Conservation (phyloP, 2,888 invertebrate genomes). For the Taenaris catops region DNA sequence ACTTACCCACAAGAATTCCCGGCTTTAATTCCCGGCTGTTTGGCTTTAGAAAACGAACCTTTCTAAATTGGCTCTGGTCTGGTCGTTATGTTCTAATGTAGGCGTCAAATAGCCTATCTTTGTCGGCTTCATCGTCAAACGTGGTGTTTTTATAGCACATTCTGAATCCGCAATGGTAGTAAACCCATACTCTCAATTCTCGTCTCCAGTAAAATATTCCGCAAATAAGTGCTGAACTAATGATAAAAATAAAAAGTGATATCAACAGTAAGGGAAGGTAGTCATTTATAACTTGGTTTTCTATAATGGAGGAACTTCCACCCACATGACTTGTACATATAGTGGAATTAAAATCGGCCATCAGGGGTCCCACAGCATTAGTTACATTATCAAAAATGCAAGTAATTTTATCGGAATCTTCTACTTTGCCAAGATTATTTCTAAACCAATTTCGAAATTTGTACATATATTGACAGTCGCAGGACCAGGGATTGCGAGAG, state of each 20-base stretch:
- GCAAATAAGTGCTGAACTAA: slow-evolving; percentile 87
- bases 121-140: slow-evolving; percentile 89
- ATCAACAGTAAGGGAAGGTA: slow-evolving; percentile 89
- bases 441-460: slow-evolving; percentile 90
- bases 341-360: slow-evolving; percentile 89
- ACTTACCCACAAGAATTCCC: too few relatives aligned
- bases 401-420: slow-evolving; percentile 87
- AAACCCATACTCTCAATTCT: slow-evolving; percentile 91
- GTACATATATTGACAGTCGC: slow-evolving; percentile 92
- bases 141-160: slow-evolving; percentile 92
- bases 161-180: slow-evolving; percentile 90
- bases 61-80: too few relatives aligned
- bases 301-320: slow-evolving; percentile 85
- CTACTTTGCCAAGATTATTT: slow-evolving; percentile 88
- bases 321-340: slow-evolving; percentile 87
- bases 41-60: too few relatives aligned
- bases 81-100: too few relatives aligned
- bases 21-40: too few relatives aligned
- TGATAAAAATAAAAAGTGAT: slow-evolving; percentile 87
- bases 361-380: slow-evolving; percentile 83
- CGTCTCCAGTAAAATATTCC: slow-evolving; percentile 90
- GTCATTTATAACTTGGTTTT: slow-evolving; percentile 89
- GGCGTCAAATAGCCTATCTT: slow-evolving; percentile 94
- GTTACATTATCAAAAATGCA: slow-evolving; percentile 88
- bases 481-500: slow-evolving; percentile 93